Base-by-base conservation (phyloP, 2,797 vertebrate genomes). In the Enteromius afrohamiltoni region DNA sequence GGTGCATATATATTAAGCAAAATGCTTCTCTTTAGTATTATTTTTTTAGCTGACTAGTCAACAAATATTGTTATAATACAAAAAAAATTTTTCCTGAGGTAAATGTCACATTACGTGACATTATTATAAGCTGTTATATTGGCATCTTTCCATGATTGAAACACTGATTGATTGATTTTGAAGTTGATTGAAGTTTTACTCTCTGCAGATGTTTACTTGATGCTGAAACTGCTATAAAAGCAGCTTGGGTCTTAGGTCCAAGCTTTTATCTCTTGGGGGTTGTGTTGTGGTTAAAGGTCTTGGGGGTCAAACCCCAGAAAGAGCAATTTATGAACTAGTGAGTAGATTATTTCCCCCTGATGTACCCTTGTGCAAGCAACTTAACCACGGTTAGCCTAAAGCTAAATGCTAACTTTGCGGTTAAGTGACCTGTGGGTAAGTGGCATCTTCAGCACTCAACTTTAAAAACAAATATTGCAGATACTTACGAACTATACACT, bases 401-500 rank as follows among this genome's bases (percentile, higher is more conserved):
- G 53, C 23, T 62, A 60, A 80, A 73, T 7, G 23, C 68, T 58
- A 73, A 37, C 55, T 51, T 6, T 73, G 40, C 11, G 8, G 37
- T 45, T 60, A 8, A 70, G n/a, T 10, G 49, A 31, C 60, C 7
- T 45, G 23, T 34, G 47, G 34, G 31, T 65, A 40, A 26, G 37
- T 75, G 45, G 47, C 2, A 49, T 84, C 75, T 76, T 45, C 75
- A 74, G 34, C 70, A 79, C 6, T 65, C n/a, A 14, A 1, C 5
- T 82, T n/a, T 81, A 29, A 80, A 83, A 86, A 80, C 60, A 83
- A 60, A 85, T 79, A 55, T 62, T 21, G 31, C 45, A 64, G 79
- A 85, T 91, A 99, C 98, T 99, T 95, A 99, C 98, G 98, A 89
- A 99, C 98, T 67, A 99, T 99, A 91, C 98, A 99, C 90, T 99